Evolutionary conservation across 1,140 invertebrate genomes (phyloP), one percentile per base, ranked within the genome.

Genomic region (Orussus abietinus): DNA sequence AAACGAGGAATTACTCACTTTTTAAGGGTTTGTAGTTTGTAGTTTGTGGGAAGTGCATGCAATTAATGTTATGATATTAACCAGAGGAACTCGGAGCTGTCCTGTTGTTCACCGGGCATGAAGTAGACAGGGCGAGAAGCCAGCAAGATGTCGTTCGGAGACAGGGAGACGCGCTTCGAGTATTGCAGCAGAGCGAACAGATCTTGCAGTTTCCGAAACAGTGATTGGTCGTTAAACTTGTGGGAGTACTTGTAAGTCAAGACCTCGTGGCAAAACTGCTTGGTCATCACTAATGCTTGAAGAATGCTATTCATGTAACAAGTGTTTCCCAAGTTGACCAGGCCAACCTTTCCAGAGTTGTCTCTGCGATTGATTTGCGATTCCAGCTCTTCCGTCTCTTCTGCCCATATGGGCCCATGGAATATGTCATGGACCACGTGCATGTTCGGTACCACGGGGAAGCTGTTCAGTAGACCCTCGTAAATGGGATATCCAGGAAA

Each of bases 261-360:
- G 29, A 72, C 51, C 53, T 69, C 55, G 15, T 68, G 43, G 50
- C 82, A 83, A 76, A 79, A 91, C 78, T 81, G 78, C 64, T 82
- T 83, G 22, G 88, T 89, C 78, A 88, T 86, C 37, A 83, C 82
- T 12, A 92, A 70, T 0, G 88, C 86, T 61, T 92, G 88, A 18
- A 91, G 66, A 6, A 90, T 81, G 57, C 87, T 88, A 55, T 91
- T 91, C 84, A 90, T 86, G 47, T 90, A 92, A 62, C 89, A 92
- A 0, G 88, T 90, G 51, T 91, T 92, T 9, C 89, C 88, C 11
- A 92, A 70, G 75, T 93, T 94, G 4, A 81, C 76, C 1, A 94
- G 72, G 0, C 91, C 90, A 5, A 86, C 81, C 69, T 85, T 81
- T 3, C 74, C 75, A 38, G 61, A 49, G n/a, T 55, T 53, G 17